Evolutionary conservation across 2,113 vertebrate species (phyloP), one percentile per base, ranked within the genome.

Genomic region (Mus spicilegus): DNA sequence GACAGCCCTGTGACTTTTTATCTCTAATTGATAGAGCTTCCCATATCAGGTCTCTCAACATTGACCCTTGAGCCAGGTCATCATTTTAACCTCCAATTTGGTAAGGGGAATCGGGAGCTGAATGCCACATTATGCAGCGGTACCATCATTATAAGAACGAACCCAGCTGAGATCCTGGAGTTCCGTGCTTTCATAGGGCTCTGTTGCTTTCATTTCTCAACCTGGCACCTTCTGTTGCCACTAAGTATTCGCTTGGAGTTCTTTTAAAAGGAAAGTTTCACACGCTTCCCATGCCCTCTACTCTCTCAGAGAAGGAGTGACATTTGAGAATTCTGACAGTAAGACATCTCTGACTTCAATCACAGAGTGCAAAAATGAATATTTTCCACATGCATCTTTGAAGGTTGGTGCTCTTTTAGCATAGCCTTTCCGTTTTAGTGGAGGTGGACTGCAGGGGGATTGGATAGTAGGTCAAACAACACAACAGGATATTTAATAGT

Each of bases 251-350:
- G 95, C 96, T 95, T 82, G 91, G 92, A 97, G 96, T 97, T 97
- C 97, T 97, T 96, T 97, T 96, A 96, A 97, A 97, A 98, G 97
- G 94, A 95, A 97, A 97, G 97, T 97, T 97, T 97, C 96, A 96
- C 96, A 97, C 70, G 86, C 93, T 96, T 97, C 94, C 97, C 54
- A 10, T 95, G 96, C 93, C 94, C 97, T 98, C 97, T 87, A 84
- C 70, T 96, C 86, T 95, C 93, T 95, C 94, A 85, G 70, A 96
- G 97, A 97, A 92, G 94, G 78, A 97, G 91, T 97, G 97, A 96
- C 98, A 97, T 97, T 97, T 97, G 97, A 97, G 93, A 96, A 97
- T 97, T 96, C 95, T 97, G 97, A 97, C 96, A 97, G 97, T 95
- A 97, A 97, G 97, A 96, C 96, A 96, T 96, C 97, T 94, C 96